These are phyloP conservation scores for Elaeidobius kamerunicus DNA, from an alignment of 2,888 invertebrate genomes.

Conservation along the genomic window DNA sequence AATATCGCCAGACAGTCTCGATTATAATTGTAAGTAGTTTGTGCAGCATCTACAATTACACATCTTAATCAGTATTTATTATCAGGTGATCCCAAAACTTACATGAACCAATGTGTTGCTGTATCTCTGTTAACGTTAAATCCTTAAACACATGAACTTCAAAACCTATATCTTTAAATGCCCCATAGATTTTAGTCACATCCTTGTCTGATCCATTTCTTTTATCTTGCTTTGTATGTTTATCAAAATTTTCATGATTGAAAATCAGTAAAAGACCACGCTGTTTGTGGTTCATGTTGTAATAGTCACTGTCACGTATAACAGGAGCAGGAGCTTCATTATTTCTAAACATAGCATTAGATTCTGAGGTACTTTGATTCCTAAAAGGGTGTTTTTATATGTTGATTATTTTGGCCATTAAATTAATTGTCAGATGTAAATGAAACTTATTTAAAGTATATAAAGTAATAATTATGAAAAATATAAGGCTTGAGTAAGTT, in stretches of 20 bases:
- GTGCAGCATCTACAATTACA: conserved; percentile 62
- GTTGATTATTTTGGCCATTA: too few species aligned
- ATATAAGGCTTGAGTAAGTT: too few species aligned
- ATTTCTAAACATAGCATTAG: conserved; percentile 16
- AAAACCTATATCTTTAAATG: conserved; percentile 65
- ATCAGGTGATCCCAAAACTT: too few species aligned
- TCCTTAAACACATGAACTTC: conserved; percentile 68
- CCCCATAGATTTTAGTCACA: conserved; percentile 65
- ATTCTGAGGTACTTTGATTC: neutral
- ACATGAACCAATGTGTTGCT: conserved; percentile 62
- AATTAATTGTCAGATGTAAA: too few species aligned
- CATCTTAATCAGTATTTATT: too few species aligned
- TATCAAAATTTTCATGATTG: conserved; percentile 82
- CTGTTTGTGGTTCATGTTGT: conserved; percentile 79
- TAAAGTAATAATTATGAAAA: too few species aligned
- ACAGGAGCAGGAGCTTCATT: conserved; percentile 57
- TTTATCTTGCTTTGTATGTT: conserved; percentile 53
- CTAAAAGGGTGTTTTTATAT: too few species aligned
- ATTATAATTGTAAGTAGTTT: conserved; percentile 80
- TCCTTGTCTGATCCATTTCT: conserved; percentile 85
- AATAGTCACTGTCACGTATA: conserved; percentile 66
- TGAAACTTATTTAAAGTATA: too few species aligned
- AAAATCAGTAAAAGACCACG: conserved; percentile 84
- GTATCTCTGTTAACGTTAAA: conserved; percentile 64
- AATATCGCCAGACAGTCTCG: conserved; percentile 80